These are phyloP conservation scores for Melanotaenia nigrans DNA, from an alignment of 2,797 vertebrate genomes.

Conservation along the genomic window DNA sequence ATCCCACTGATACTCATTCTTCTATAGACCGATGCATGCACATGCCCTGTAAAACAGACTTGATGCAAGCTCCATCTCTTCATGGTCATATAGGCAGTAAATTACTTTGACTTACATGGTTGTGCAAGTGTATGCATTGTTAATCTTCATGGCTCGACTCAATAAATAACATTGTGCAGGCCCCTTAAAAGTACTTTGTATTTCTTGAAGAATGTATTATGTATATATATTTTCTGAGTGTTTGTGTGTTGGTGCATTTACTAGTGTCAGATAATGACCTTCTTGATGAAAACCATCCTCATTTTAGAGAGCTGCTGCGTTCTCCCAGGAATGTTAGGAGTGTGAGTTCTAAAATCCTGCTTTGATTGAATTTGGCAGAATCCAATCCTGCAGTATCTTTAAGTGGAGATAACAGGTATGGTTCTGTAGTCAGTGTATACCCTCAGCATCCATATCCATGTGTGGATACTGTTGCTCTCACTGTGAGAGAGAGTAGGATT, in stretches of 20 bases:
- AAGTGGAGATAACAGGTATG: constrained; percentile 60
- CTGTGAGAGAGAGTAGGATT: constrained; percentile 71
- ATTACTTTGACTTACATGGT: constrained; percentile 49
- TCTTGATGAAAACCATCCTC: constrained; percentile 38
- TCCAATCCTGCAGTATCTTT: constrained; percentile 58
- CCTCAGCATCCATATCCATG: constrained; percentile 59
- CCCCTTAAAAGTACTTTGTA: constrained; percentile 16
- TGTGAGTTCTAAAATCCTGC: constrained; percentile 34
- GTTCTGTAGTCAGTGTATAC: constrained; percentile 53
- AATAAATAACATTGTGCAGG: constrained; percentile 31
- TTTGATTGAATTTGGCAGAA: constrained; percentile 63
- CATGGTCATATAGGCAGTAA: constrained; percentile 48
- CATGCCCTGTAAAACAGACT: constrained; percentile 66
- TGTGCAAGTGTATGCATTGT: constrained; percentile 16
- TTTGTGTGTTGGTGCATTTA: constrained; percentile 25
- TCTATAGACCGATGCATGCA: constrained; percentile 42
- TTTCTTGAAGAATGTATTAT: constrained; percentile 27
- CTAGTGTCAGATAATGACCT: constrained; percentile 37
- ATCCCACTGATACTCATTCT: constrained; percentile 54
- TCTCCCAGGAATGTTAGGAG: constrained; percentile 37
- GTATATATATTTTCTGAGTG: constrained; percentile 12
- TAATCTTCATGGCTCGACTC: constrained; percentile 28
- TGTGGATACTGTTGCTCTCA: constrained; percentile 55
- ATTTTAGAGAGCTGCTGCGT: constrained; percentile 10
- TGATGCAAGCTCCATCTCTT: constrained; percentile 44